Percentiles rank a stretch among this genome's conserved stretches.
phyloP scores from a whole-genome alignment of 2,797 vertebrate genomes.

The Pelochelys cantorii region DNA sequence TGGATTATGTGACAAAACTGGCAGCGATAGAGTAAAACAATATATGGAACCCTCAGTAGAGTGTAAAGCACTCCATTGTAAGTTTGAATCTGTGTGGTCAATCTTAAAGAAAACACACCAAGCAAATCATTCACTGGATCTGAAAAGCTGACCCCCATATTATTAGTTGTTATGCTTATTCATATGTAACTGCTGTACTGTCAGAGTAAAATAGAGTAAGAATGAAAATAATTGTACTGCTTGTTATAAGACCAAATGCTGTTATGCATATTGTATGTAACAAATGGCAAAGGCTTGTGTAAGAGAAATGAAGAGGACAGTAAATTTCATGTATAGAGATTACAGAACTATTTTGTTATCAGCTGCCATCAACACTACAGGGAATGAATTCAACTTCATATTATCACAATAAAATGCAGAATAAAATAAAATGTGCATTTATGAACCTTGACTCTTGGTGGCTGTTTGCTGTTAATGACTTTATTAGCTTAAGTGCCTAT shows the following conservation, averaged over 20 bases:
- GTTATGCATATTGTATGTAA: not conserved
- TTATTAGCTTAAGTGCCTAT: constrained; percentile 28
- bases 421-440: constrained; percentile 27
- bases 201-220: not conserved
- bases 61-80: not conserved
- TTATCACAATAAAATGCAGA: constrained; percentile 11
- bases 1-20: not conserved
- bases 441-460: constrained; percentile 8
- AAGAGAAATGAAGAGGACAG: not conserved
- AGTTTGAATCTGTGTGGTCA: not conserved
- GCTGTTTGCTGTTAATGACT: constrained; percentile 12
- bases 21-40: not conserved
- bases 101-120: not conserved
- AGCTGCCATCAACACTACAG: not conserved
- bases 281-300: not conserved
- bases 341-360: not conserved
- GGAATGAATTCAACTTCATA: not conserved
- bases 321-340: not conserved
- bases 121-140: not conserved
- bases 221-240: not conserved
- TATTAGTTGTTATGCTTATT: not conserved
- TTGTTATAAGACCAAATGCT: not conserved
- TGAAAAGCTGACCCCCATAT: not conserved
- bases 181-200: not conserved
- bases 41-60: not conserved